Evolutionary conservation across 2,888 invertebrate genomes (phyloP), one percentile per base, ranked within the genome.

Genomic region (Coenonympha glycerion): DNA sequence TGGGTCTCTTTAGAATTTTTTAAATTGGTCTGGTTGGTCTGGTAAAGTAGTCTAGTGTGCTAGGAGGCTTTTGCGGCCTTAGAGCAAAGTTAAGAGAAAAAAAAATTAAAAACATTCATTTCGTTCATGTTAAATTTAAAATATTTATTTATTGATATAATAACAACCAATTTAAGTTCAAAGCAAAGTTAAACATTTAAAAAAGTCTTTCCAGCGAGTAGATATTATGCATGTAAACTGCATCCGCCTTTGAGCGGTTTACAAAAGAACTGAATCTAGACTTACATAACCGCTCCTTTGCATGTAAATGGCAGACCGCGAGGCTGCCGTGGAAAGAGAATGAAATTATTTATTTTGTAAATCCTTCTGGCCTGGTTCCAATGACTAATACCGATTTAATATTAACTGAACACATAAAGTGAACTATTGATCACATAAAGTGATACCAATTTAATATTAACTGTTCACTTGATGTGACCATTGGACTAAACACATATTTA

Each of bases 151-250:
- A 33, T 34, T 19, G 18, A 34, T 36, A 13, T 6, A 37, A 8
- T 15, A 22, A 9, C 6, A 18, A 19, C 34, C 5, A 13, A 39
- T 3, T 39, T 4, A n/a, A 34, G 9, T 18, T 9, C 33, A 37
- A 21, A 37, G 64, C 60, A 41, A 34, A 48, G 26, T 11, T 42
- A n/a, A 48, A 69, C 65, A 69, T 39, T 39, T 53, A 71, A 65
- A 59, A 5, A 9, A 2, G 1, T 2, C 22, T 19, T 26, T 42
- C 13, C n/a, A n/a, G n/a, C n/a, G n/a, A n/a, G n/a, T n/a, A n/a
- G n/a, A n/a, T n/a, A 39, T 24, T 39, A 39, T 39, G 39, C 15
- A 39, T 39, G 39, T 39, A 39, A 24, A 39, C 22, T 39, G 15
- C 39, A 39, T 24, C 22, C 39, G 24, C 39, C 15, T 39, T 9